Evolutionary conservation across 2,888 invertebrate genomes (phyloP).

Genomic region (Lepidocyrtoides sp.): DNA sequence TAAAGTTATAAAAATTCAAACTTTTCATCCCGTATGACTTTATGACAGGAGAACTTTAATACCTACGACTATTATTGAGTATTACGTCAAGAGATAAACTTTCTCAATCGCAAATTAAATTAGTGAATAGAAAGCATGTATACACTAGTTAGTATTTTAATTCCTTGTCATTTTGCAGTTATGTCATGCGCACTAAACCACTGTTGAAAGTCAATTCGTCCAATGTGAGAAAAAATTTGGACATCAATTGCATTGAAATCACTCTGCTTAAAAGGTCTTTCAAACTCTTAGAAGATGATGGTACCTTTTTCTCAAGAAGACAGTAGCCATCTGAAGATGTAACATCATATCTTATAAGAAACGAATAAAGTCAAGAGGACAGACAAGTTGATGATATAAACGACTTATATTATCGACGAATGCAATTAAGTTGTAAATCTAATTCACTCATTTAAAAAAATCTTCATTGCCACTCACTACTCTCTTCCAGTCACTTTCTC

Average conservation of each 20-base stretch:
- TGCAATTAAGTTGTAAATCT: constrained; percentile 77
- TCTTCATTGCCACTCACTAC: constrained; percentile 30
- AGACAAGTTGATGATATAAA: constrained; percentile 63
- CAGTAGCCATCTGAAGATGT: neutral
- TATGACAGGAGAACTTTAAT: too few relatives aligned
- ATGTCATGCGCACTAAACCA: constrained; percentile 1
- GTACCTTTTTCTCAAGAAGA: too few relatives aligned
- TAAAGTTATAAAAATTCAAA: constrained; percentile 66
- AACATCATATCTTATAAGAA: neutral
- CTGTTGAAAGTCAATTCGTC: constrained; percentile 10
- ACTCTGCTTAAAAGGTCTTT: constrained; percentile 20
- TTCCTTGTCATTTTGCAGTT: constrained; percentile 19
- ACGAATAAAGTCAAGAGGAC: constrained; percentile 19
- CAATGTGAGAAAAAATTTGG: constrained; percentile 36
- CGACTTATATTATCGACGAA: constrained; percentile 66
- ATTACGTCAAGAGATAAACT: too few relatives aligned
- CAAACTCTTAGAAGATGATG: too few relatives aligned
- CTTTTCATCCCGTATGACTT: constrained; percentile 23
- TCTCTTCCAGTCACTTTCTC: constrained; percentile 58
- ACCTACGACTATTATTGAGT: neutral
- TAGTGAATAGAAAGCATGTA: neutral
- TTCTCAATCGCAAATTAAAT: neutral
- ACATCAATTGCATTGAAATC: constrained; percentile 65
- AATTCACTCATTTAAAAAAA: constrained; percentile 65
- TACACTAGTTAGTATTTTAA: neutral